These are phyloP conservation scores for Eriocheir sinensis DNA, from an alignment of 1,140 invertebrate species.

Conservation along the genomic window DNA sequence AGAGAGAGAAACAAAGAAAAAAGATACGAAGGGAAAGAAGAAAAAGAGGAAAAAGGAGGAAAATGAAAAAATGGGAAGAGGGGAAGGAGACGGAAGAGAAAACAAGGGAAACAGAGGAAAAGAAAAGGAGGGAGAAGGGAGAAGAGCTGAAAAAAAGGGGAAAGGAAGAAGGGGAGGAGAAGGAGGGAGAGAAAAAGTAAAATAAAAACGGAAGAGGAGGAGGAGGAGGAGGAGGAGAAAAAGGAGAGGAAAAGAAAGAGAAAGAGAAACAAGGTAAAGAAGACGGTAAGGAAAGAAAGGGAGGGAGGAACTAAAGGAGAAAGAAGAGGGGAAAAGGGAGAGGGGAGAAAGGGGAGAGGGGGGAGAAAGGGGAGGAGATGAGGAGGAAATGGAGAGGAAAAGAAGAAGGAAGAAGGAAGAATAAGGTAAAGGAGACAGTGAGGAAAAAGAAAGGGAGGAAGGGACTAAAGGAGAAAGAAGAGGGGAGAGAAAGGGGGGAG, in stretches of 20 bases:
- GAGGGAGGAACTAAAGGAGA: not conserved
- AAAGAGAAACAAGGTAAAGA: not conserved
- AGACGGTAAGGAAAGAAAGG: not conserved
- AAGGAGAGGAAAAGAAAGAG: not conserved
- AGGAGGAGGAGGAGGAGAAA: not conserved
- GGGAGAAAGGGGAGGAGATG: no score
- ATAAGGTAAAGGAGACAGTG: not conserved
- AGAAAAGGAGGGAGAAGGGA: not conserved
- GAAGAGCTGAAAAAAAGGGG: no score
- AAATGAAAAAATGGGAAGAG: not conserved
- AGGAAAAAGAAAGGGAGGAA: not conserved
- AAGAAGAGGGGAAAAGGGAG: not conserved
- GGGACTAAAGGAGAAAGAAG: not conserved
- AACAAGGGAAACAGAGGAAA: not conserved
- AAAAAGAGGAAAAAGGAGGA: not conserved
- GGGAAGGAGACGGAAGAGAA: not conserved
- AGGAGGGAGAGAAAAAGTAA: not conserved
- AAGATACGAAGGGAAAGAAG: not conserved
- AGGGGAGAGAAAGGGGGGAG: not conserved
- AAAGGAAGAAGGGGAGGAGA: no score
- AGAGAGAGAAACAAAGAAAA: not conserved
- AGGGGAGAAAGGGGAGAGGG: not conserved
- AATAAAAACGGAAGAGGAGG: no score
- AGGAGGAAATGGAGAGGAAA: not conserved
- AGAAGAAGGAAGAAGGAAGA: no score